Conservation (phyloP, 2,113 vertebrate genomes). For the Boleophthalmus pectinirostris region DNA sequence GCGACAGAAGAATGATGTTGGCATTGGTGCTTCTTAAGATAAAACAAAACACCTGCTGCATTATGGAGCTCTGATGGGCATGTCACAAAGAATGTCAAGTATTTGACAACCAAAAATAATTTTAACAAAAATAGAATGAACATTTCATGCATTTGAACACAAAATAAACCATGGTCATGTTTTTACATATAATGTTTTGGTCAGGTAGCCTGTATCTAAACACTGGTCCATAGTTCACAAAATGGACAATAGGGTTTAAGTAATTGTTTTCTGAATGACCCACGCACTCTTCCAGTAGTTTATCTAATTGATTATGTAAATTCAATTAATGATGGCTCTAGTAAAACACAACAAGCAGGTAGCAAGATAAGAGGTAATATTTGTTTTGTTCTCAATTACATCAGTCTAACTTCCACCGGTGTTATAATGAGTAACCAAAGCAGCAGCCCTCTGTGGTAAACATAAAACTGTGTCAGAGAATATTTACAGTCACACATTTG, state of each 20-base stretch:
- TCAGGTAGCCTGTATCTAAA: slow-evolving; percentile 4
- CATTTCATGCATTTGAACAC: not conserved
- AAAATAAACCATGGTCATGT: not conserved
- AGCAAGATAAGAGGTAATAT: slow-evolving; percentile 11
- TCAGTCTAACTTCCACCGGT: slow-evolving; percentile 9
- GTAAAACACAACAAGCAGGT: not conserved
- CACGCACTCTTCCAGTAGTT: not conserved
- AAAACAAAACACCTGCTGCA: not conserved
- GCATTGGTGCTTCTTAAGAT: not conserved
- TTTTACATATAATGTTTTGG: not conserved
- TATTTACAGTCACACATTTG: slow-evolving; percentile 34
- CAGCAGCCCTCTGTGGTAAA: slow-evolving; percentile 17
- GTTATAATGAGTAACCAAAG: slow-evolving; percentile 5
- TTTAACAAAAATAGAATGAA: not conserved
- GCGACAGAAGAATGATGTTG: slow-evolving; percentile 33
- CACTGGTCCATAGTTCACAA: not conserved
- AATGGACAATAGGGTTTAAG: not conserved
- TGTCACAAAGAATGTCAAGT: not conserved
- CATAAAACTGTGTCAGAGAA: slow-evolving; percentile 12
- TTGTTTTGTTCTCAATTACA: slow-evolving; percentile 33
- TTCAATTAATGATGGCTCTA: not conserved
- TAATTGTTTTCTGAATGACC: not conserved
- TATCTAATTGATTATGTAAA: not conserved
- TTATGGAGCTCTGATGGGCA: not conserved
- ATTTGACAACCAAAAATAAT: not conserved